phyloP scores from a whole-genome alignment of 2,888 invertebrate genomes.

The Amiota communis region DNA sequence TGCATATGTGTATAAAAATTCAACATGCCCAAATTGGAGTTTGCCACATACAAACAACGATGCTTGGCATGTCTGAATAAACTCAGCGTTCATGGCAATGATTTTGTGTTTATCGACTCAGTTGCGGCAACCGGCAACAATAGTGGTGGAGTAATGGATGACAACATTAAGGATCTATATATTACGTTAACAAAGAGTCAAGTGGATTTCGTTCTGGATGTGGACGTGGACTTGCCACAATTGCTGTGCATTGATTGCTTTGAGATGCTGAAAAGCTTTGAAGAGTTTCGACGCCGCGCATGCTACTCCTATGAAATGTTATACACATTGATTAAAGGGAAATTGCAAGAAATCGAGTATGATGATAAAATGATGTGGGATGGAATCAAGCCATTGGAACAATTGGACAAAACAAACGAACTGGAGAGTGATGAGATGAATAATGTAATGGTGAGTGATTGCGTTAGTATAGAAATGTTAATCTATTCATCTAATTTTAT shows the following conservation, averaged over 20 bases:
- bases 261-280: constrained; percentile 49
- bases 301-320: constrained; percentile 49
- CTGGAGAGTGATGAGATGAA: constrained; percentile 39
- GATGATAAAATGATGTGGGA: constrained; percentile 39
- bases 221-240: constrained; percentile 43
- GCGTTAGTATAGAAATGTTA: not conserved
- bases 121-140: not conserved
- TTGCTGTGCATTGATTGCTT: constrained; percentile 54
- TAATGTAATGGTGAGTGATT: constrained; percentile 41
- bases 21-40: constrained; percentile 45
- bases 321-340: constrained; percentile 41
- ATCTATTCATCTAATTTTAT: constrained; percentile 21
- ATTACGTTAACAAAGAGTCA: not conserved
- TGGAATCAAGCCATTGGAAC: not conserved
- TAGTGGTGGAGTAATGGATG: not conserved
- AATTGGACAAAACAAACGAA: constrained; percentile 16
- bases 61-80: constrained; percentile 62
- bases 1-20: too few relatives aligned
- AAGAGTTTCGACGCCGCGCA: constrained; percentile 54
- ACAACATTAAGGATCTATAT: not conserved
- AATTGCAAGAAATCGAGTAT: constrained; percentile 43
- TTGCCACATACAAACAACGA: constrained; percentile 49
- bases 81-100: constrained; percentile 39
- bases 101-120: not conserved
- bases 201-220: too few relatives aligned